phyloP scores from a whole-genome alignment of 2,888 invertebrate species.

The Megaustenia siamemsis region DNA sequence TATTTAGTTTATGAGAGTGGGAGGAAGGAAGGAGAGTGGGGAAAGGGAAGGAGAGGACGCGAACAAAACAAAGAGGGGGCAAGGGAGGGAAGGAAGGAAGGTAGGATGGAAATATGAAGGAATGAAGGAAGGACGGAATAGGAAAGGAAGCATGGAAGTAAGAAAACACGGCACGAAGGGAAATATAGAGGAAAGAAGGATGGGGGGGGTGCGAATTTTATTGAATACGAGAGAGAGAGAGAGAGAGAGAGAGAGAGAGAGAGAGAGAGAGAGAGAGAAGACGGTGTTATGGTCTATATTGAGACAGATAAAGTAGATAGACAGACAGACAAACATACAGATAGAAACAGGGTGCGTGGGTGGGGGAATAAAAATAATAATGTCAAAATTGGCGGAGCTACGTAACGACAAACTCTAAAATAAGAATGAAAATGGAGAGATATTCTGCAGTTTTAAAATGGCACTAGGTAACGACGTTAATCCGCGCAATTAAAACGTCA shows the following conservation, averaged over 20 bases:
- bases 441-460: too few relatives aligned
- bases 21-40: background rate
- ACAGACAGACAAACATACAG: too few relatives aligned
- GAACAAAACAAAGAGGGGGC: background rate
- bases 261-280: background rate
- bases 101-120: background rate
- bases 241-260: slow-evolving; percentile 40
- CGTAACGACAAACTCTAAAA: too few relatives aligned
- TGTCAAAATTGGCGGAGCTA: too few relatives aligned
- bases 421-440: too few relatives aligned
- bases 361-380: too few relatives aligned
- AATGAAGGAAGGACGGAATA: background rate
- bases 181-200: slow-evolving; percentile 17
- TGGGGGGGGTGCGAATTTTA: too few relatives aligned
- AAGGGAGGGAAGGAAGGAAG: background rate
- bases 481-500: too few relatives aligned
- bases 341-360: too few relatives aligned
- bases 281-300: too few relatives aligned
- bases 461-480: too few relatives aligned
- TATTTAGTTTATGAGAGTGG: background rate
- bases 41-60: slow-evolving; percentile 10
- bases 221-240: slow-evolving; percentile 12
- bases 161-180: background rate
- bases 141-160: background rate
- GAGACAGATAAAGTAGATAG: too few relatives aligned